Percentiles rank a stretch among this genome's conserved stretches.
These are phyloP conservation scores for Colossoma macropomum DNA, from an alignment of 2,113 vertebrate genomes.

Conservation along the genomic window DNA sequence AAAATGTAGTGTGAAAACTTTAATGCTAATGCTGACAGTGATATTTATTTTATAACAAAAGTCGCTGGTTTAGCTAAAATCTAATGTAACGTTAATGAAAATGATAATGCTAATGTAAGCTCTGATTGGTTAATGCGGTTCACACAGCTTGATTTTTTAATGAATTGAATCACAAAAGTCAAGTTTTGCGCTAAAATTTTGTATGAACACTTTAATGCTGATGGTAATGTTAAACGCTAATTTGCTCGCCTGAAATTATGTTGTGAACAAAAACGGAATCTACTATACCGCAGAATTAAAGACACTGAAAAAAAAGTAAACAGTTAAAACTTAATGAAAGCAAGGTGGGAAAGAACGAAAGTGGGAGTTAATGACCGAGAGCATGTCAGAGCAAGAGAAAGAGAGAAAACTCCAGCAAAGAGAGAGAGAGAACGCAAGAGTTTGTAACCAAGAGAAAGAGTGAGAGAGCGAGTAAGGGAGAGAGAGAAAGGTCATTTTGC, in stretches of 20 bases:
- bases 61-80: neutral
- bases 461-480: neutral
- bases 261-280: too few relatives aligned
- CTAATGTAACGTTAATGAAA: neutral
- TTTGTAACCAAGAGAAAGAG: neutral
- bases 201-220: neutral
- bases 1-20: neutral
- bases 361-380: neutral
- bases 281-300: too few relatives aligned
- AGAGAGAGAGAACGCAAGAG: constrained; percentile 18
- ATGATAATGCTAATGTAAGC: neutral
- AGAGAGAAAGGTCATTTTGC: constrained; percentile 70
- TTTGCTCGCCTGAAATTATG: neutral
- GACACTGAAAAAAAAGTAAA: neutral
- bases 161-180: too few relatives aligned
- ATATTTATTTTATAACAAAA: neutral
- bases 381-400: neutral
- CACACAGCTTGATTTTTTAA: too few relatives aligned
- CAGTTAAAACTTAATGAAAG: neutral
- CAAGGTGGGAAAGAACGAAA: too few relatives aligned
- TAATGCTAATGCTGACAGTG: neutral
- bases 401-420: constrained; percentile 20
- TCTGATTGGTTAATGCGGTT: too few relatives aligned
- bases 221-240: neutral
- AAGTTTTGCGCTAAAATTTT: neutral